Percentiles rank a stretch among this genome's conserved stretches.
Evolutionary conservation across 2,888 invertebrate species (phyloP).

Genomic region (Digitonthophagus gazella): DNA sequence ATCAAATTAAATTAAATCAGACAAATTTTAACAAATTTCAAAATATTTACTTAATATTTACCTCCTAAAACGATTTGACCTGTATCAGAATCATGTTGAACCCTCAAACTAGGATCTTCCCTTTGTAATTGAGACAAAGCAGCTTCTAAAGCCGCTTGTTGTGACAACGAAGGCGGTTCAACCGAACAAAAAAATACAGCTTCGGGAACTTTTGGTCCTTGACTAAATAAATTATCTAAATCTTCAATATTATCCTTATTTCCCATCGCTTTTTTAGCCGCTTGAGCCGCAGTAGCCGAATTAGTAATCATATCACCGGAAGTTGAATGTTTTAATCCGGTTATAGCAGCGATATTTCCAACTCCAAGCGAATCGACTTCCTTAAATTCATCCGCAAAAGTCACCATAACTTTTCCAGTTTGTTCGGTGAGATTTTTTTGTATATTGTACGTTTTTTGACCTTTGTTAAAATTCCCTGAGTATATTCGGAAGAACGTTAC

Average conservation of each 20-base stretch:
- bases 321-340: slow-evolving; percentile 77
- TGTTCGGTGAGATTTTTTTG: slow-evolving; percentile 66
- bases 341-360: slow-evolving; percentile 89
- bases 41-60: too few species aligned
- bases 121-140: slow-evolving; percentile 78
- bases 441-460: slow-evolving; percentile 73
- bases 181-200: slow-evolving; percentile 97
- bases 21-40: too few species aligned
- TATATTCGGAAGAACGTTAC: slow-evolving; percentile 84
- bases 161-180: slow-evolving; percentile 81
- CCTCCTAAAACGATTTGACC: slow-evolving; percentile 84
- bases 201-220: slow-evolving; percentile 75
- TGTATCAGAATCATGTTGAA: slow-evolving; percentile 72
- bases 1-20: too few species aligned
- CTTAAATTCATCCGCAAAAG: slow-evolving; percentile 87
- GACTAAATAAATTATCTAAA: slow-evolving; percentile 48
- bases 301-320: slow-evolving; percentile 75
- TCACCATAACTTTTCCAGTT: slow-evolving; percentile 61
- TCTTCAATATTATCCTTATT: slow-evolving; percentile 40
- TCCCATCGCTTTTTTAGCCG: slow-evolving; percentile 56
- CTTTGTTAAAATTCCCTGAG: slow-evolving; percentile 69
- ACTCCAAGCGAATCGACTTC: slow-evolving; percentile 64
- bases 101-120: slow-evolving; percentile 89
- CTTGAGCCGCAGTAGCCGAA: slow-evolving; percentile 56
- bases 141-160: slow-evolving; percentile 72